These are phyloP conservation scores for Caenorhabditis sp. DNA, from an alignment of 2,888 invertebrate genomes.

Conservation along the genomic window DNA sequence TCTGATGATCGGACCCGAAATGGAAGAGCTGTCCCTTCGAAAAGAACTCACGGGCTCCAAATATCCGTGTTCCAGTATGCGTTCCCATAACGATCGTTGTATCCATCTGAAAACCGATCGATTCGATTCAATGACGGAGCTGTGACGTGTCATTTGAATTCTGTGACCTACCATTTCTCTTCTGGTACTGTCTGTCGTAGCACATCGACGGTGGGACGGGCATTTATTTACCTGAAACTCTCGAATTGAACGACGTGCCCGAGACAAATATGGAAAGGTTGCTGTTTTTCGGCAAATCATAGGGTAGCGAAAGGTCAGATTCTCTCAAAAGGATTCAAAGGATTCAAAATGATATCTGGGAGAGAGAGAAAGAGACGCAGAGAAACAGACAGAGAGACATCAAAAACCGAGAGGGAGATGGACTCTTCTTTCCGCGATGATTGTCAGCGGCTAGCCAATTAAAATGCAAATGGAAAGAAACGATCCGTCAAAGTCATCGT, in stretches of 20 bases:
- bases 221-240: conserved; percentile 42
- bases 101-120: conserved; percentile 38
- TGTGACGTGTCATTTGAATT: too few species aligned
- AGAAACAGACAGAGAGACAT: background rate
- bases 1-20: too few species aligned
- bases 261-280: conserved; percentile 1
- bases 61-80: conserved; percentile 15
- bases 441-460: background rate
- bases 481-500: conserved; percentile 17
- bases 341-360: background rate
- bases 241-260: background rate
- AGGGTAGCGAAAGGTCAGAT: background rate
- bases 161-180: conserved; percentile 39
- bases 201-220: conserved; percentile 9
- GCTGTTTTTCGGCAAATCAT: too few species aligned
- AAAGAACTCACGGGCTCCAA: conserved; percentile 35
- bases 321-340: too few species aligned
- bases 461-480: conserved; percentile 25
- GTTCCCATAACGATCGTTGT: background rate
- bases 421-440: background rate
- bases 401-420: background rate
- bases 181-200: background rate
- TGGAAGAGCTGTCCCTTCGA: background rate
- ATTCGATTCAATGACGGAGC: too few species aligned
- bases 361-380: background rate